A percentile compares a stretch with the other conserved stretches of the same genome.
These are phyloP conservation scores for Mormoops blainvillei DNA, from an alignment of 2,113 vertebrate genomes.

Conservation along the genomic window DNA sequence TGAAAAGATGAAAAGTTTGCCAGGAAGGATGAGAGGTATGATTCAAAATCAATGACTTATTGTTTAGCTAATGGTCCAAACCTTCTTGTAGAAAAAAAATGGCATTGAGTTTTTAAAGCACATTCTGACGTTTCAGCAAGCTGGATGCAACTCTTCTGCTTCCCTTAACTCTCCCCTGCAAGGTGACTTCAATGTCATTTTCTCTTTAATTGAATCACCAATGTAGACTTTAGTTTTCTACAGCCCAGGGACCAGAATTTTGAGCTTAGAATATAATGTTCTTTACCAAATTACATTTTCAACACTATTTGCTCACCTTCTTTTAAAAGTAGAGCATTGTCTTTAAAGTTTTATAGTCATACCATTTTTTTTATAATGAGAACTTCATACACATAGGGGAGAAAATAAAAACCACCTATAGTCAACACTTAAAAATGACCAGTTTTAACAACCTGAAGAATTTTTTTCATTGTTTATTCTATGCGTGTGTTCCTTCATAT, in stretches of 20 bases:
- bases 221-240: conserved; percentile 3
- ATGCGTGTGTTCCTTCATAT: not conserved
- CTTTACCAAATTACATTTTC: not conserved
- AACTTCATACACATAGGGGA: not conserved
- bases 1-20: not conserved
- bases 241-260: not conserved
- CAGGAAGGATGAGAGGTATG: not conserved
- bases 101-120: not conserved
- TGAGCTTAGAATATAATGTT: not conserved
- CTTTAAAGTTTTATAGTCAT: not conserved
- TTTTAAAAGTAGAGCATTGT: not conserved
- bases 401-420: not conserved
- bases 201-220: not conserved
- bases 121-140: not conserved
- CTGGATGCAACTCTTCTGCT: not conserved
- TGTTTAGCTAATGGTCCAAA: not conserved
- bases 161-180: not conserved
- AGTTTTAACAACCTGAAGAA: not conserved
- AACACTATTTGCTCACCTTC: not conserved
- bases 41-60: not conserved
- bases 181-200: not conserved
- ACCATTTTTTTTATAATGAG: not conserved
- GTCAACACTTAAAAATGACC: not conserved
- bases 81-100: not conserved
- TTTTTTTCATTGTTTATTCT: not conserved